phyloP scores from a whole-genome alignment of 2,797 vertebrate genomes.

The Lutjanus argentimaculatus region DNA sequence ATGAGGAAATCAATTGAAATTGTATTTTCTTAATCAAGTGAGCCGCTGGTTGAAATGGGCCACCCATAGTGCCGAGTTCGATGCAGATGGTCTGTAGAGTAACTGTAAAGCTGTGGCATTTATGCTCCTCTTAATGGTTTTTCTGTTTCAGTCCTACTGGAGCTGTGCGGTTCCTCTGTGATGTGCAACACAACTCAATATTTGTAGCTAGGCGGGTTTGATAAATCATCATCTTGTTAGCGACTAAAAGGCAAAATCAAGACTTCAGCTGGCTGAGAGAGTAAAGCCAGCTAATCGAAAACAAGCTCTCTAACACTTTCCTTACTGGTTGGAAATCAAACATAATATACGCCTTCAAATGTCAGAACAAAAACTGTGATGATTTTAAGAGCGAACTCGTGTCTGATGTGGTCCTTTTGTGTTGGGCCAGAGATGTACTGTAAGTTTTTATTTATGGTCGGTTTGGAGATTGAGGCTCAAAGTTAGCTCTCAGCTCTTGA shows the following conservation, averaged over 20 bases:
- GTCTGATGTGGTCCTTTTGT: slow-evolving; percentile 52
- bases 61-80: slow-evolving; percentile 47
- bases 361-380: slow-evolving; percentile 34
- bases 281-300: slow-evolving; percentile 49
- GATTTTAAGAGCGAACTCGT: slow-evolving; percentile 42
- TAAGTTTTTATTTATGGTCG: slow-evolving; percentile 57
- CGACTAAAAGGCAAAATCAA: slow-evolving; percentile 51
- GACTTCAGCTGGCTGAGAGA: slow-evolving; percentile 40
- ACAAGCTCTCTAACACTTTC: slow-evolving; percentile 43
- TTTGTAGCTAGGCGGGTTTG: slow-evolving; percentile 52
- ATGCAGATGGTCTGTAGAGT: slow-evolving; percentile 61
- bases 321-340: slow-evolving; percentile 33
- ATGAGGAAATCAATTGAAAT: slow-evolving; percentile 77
- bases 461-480: slow-evolving; percentile 50
- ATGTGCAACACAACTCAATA: slow-evolving; percentile 57
- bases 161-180: slow-evolving; percentile 40
- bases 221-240: slow-evolving; percentile 71
- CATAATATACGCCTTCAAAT: slow-evolving; percentile 7
- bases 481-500: slow-evolving; percentile 50
- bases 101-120: slow-evolving; percentile 55
- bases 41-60: slow-evolving; percentile 64
- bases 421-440: slow-evolving; percentile 30
- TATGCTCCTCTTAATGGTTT: slow-evolving; percentile 48
- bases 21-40: slow-evolving; percentile 76
- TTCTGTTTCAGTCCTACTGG: slow-evolving; percentile 52